Conservation (phyloP, 2,888 invertebrate species). For the Neuroscelio doddi region DNA sequence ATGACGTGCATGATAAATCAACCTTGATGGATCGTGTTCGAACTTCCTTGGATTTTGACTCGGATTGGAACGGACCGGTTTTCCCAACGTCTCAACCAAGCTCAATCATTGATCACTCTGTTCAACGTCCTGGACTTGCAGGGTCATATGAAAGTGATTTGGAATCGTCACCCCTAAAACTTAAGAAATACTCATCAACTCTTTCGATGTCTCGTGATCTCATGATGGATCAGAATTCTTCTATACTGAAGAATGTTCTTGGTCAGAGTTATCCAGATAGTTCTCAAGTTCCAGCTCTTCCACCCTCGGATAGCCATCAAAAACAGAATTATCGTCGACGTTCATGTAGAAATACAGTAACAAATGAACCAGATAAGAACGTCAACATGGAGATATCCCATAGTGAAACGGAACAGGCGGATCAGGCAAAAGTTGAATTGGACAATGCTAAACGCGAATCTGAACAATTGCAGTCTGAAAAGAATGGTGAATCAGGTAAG, state of each 20-base stretch:
- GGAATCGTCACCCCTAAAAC: not conserved
- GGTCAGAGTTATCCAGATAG: not conserved
- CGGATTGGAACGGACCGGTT: not conserved
- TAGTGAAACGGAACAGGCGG: not conserved
- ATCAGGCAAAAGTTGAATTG: not conserved
- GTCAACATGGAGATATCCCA: not conserved
- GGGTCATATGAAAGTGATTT: not conserved
- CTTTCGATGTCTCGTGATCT: no score
- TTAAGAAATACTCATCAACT: not conserved
- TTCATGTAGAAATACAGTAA: not conserved
- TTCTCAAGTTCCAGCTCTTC: no score
- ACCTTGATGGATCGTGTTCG: no score
- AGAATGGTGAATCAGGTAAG: no score
- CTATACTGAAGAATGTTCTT: not conserved
- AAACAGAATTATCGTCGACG: not conserved
- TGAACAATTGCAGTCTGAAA: no score
- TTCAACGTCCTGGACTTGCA: not conserved
- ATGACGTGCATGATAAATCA: no score
- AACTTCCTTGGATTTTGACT: not conserved
- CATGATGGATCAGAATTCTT: not conserved
- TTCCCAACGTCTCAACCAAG: not conserved
- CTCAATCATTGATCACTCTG: not conserved
- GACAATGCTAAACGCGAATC: no score
- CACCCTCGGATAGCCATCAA: no score
- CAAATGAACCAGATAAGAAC: not conserved